phyloP scores from a whole-genome alignment of 2,113 vertebrate species.

The Pongo pygmaeus region DNA sequence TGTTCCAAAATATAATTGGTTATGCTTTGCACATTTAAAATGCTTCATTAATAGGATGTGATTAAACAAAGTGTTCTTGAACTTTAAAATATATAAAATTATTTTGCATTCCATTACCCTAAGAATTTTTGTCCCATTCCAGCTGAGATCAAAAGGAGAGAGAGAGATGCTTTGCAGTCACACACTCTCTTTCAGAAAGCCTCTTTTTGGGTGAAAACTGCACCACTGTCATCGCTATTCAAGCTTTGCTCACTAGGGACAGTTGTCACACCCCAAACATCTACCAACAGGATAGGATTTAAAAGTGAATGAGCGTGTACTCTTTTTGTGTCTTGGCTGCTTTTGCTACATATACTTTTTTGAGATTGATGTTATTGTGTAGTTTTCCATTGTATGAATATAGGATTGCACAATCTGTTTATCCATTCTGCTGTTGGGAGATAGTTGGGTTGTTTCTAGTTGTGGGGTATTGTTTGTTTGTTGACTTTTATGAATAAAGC shows the following conservation, averaged over 20 bases:
- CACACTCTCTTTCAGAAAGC: neutral
- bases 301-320: neutral
- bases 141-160: slow-evolving; percentile 44
- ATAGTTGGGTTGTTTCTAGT: neutral
- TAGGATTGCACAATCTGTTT: neutral
- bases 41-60: slow-evolving; percentile 22
- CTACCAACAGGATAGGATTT: neutral
- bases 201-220: neutral
- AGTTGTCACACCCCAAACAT: neutral
- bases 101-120: slow-evolving; percentile 32
- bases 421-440: neutral
- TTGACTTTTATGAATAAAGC: slow-evolving; percentile 16
- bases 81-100: slow-evolving; percentile 26
- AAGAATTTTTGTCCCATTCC: slow-evolving; percentile 29
- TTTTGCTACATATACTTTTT: neutral
- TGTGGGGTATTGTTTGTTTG: neutral
- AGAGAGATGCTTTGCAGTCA: neutral
- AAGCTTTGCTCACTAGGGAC: neutral
- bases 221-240: neutral
- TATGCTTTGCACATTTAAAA: slow-evolving; percentile 33
- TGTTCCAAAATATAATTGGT: slow-evolving; percentile 9
- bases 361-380: neutral
- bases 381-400: slow-evolving; percentile 6
- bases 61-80: slow-evolving; percentile 55
- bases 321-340: neutral